Conservation (phyloP, 2,797 vertebrate species). For the Sebastes taczanowskii region DNA sequence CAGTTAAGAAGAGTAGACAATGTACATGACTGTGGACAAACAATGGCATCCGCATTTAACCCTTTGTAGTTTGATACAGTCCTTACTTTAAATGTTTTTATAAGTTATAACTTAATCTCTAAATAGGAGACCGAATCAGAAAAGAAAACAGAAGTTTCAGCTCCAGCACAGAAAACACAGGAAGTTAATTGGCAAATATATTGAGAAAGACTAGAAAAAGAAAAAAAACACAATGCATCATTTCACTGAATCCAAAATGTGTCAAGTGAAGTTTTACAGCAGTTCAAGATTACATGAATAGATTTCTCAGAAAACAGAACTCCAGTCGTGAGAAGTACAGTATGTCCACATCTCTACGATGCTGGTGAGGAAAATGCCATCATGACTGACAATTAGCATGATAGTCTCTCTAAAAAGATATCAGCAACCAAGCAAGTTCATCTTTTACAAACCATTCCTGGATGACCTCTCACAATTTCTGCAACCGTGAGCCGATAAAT, state of each 20-base stretch:
- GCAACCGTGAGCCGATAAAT: not conserved
- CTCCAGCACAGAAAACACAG: not conserved
- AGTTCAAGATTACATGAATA: not conserved
- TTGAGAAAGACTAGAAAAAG: not conserved
- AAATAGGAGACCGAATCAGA: not conserved
- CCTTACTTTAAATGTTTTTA: not conserved
- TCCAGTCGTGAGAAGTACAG: not conserved
- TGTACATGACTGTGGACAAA: not conserved
- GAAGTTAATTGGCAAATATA: conserved; percentile 12
- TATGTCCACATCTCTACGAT: not conserved
- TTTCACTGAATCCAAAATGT: too few relatives aligned
- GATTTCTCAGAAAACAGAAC: not conserved
- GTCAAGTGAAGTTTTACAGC: not conserved
- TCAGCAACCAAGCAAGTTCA: not conserved
- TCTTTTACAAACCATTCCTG: not conserved
- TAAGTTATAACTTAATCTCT: not conserved
- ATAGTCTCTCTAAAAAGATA: not conserved
- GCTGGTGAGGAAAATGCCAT: not conserved
- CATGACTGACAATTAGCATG: not conserved
- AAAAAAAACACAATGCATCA: too few relatives aligned
- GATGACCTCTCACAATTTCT: not conserved
- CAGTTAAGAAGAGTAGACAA: not conserved
- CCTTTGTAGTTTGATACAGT: not conserved
- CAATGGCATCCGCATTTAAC: not conserved
- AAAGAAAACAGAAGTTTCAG: conserved; percentile 9